phyloP scores from a whole-genome alignment of 1,140 invertebrate genomes.

The Drosophila serrata region DNA sequence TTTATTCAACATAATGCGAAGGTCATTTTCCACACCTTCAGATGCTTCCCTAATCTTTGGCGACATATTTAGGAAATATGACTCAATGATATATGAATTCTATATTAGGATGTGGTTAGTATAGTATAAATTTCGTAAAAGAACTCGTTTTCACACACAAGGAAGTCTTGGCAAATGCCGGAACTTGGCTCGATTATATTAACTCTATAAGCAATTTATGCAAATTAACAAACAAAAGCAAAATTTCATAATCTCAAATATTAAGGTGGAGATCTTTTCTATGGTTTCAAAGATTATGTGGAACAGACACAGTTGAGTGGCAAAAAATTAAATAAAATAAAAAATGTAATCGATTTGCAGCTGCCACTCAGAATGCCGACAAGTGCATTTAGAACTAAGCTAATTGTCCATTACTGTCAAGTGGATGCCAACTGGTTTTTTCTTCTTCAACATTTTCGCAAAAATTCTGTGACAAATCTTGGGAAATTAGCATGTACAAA shows the following conservation, averaged over 20 bases:
- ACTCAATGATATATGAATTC: slow-evolving; percentile 50
- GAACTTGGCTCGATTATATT: slow-evolving; percentile 57
- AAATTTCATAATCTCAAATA: slow-evolving; percentile 33
- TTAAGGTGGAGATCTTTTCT: slow-evolving; percentile 15
- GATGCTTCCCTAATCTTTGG: slow-evolving; percentile 6
- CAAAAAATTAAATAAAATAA: background rate
- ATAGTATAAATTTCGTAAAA: slow-evolving; percentile 31
- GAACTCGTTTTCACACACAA: slow-evolving; percentile 70
- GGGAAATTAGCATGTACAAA: slow-evolving; percentile 43
- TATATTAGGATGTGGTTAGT: slow-evolving; percentile 44
- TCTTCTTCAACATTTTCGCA: slow-evolving; percentile 37
- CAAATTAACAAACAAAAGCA: slow-evolving; percentile 43
- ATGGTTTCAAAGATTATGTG: slow-evolving; percentile 15
- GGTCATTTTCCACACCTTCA: slow-evolving; percentile 33
- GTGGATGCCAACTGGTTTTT: slow-evolving; percentile 64
- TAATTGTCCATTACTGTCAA: slow-evolving; percentile 69
- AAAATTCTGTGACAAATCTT: slow-evolving; percentile 38
- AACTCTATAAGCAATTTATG: slow-evolving; percentile 61
- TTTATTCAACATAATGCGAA: slow-evolving; percentile 60
- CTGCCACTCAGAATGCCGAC: slow-evolving; percentile 45
- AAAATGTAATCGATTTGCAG: slow-evolving; percentile 35
- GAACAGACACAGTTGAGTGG: slow-evolving; percentile 15
- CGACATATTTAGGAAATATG: slow-evolving; percentile 64
- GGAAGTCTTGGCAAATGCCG: slow-evolving; percentile 59
- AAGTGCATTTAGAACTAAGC: slow-evolving; percentile 58